Conservation (phyloP, 1,140 invertebrate genomes). For the Lordiphosa stackelbergi region DNA sequence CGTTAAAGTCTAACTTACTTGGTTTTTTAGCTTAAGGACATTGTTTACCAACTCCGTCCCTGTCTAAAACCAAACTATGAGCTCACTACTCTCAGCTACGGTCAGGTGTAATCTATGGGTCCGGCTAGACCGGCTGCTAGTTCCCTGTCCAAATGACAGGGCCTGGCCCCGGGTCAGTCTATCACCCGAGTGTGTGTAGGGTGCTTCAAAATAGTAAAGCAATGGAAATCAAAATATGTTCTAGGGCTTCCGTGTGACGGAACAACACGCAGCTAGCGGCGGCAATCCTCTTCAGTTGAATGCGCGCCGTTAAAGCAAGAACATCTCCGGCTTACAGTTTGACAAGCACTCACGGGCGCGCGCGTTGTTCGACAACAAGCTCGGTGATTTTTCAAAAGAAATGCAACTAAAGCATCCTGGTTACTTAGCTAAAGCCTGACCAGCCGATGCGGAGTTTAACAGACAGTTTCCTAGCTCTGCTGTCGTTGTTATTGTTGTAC, state of each 20-base stretch:
- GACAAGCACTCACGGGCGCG: constrained; percentile 26
- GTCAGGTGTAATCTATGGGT: constrained; percentile 13
- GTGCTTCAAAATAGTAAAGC: constrained; percentile 9
- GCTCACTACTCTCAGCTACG: background rate
- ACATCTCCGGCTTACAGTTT: constrained; percentile 38
- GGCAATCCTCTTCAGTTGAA: constrained; percentile 57
- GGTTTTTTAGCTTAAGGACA: too few relatives aligned
- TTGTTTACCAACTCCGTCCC: too few relatives aligned
- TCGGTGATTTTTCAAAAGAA: constrained; percentile 2
- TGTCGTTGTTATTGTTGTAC: constrained; percentile 22
- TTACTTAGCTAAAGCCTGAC: constrained; percentile 4
- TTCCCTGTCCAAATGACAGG: background rate
- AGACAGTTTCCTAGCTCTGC: constrained; percentile 2
- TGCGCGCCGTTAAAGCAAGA: constrained; percentile 50
- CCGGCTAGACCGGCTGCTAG: constrained; percentile 29
- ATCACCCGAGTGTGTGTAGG: constrained; percentile 16
- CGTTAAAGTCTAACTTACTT: too few relatives aligned
- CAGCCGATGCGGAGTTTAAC: background rate
- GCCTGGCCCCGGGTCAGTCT: constrained; percentile 24
- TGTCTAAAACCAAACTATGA: too few relatives aligned
- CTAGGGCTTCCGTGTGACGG: constrained; percentile 46
- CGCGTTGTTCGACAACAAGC: background rate
- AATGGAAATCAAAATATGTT: constrained; percentile 22
- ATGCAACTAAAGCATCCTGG: constrained; percentile 25
- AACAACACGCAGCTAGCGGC: constrained; percentile 22